Percentiles rank a stretch among this genome's conserved stretches.
Conservation (phyloP, 2,797 vertebrate species). For the Aeoliscus strigatus region DNA sequence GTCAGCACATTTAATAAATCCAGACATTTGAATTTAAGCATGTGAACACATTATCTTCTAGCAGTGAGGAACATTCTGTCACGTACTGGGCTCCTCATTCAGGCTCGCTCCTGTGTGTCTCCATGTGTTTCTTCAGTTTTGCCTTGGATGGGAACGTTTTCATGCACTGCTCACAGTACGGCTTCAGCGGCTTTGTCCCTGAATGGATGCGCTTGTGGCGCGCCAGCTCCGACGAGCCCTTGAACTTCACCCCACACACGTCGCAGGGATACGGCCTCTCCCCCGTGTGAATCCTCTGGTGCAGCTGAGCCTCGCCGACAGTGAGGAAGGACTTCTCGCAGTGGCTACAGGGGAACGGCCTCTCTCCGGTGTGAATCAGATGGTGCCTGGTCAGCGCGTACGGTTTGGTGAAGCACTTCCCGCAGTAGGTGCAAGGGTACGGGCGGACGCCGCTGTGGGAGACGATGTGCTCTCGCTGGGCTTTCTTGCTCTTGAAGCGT, state of each 20-base stretch:
- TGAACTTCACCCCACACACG: conserved; percentile 69
- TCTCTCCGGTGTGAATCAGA: conserved; percentile 83
- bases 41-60: no score
- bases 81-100: conserved; percentile 5
- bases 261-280: conserved; percentile 70
- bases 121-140: conserved; percentile 66
- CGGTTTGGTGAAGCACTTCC: conserved; percentile 83
- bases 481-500: conserved; percentile 73
- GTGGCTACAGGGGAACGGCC: conserved; percentile 79
- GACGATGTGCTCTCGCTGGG: conserved; percentile 75
- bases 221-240: conserved; percentile 74
- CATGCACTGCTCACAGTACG: conserved; percentile 54
- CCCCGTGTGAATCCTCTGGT: conserved; percentile 78
- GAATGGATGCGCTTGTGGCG: conserved; percentile 70
- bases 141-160: conserved; percentile 57
- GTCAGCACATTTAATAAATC: no score
- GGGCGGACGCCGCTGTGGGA: conserved; percentile 80
- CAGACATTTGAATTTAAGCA: no score
- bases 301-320: conserved; percentile 78
- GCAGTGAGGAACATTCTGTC: neutral
- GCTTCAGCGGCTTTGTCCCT: conserved; percentile 33
- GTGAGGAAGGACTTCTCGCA: conserved; percentile 85
- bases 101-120: conserved; percentile 43
- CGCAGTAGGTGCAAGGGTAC: conserved; percentile 78
- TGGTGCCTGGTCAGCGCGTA: conserved; percentile 84